Conservation (phyloP, 2,113 vertebrate genomes). For the Tachuris rubrigastra region DNA sequence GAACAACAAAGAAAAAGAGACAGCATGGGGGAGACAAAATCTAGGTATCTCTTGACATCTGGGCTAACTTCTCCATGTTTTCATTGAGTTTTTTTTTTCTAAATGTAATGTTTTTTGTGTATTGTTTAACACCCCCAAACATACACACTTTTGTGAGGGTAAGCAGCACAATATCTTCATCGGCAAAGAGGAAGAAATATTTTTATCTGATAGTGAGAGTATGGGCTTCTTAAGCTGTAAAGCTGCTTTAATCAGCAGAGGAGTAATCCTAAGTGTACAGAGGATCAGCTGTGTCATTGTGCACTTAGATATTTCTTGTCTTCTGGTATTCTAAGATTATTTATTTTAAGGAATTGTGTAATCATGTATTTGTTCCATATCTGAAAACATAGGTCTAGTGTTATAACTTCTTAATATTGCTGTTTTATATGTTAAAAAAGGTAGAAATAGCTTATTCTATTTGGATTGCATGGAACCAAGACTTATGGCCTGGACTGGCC, state of each 20-base stretch:
- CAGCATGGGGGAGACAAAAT: not conserved
- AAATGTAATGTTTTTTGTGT: not conserved
- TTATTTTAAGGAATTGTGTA: not conserved
- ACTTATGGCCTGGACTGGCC: not conserved
- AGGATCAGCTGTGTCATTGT: not conserved
- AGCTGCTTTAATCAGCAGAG: not conserved
- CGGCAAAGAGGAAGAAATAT: not conserved
- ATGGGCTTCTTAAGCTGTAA: not conserved
- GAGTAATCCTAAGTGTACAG: not conserved
- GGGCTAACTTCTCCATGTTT: not conserved
- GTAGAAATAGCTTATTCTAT: not conserved
- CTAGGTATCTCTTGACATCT: not conserved
- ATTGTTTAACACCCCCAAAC: not conserved
- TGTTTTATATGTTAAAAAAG: not conserved
- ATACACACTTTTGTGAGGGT: not conserved
- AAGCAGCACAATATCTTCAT: not conserved
- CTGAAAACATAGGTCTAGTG: not conserved
- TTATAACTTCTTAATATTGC: not conserved
- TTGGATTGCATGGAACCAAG: not conserved
- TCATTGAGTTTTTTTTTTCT: not conserved
- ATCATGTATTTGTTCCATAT: rapidly evolving
- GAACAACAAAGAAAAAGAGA: not conserved
- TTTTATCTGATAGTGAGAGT: not conserved
- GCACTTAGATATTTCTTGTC: not conserved
- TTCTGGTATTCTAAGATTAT: not conserved